Evolutionary conservation across 2,888 invertebrate genomes (phyloP).

Genomic region (Synanthedon formicaeformis): DNA sequence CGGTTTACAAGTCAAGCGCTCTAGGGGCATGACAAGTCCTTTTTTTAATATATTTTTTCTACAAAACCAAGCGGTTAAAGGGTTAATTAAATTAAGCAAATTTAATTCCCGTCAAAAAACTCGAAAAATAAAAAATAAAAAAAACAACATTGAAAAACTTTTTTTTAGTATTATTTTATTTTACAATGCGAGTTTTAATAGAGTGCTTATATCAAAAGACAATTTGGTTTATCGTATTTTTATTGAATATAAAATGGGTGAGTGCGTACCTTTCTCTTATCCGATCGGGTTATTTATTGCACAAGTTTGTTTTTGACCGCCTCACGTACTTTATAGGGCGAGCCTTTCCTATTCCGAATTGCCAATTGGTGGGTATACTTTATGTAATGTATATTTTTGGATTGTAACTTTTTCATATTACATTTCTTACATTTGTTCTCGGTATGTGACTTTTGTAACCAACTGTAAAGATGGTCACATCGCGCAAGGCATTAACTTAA

Average conservation of each 20-base stretch:
- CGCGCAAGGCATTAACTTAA: too few species aligned
- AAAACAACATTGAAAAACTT: too few species aligned
- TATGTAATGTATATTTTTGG: conserved; percentile 43
- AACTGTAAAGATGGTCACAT: too few species aligned
- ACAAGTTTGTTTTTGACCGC: conserved; percentile 68
- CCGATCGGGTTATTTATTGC: conserved; percentile 67
- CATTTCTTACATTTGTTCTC: conserved; percentile 43
- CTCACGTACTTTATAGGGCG: conserved; percentile 67
- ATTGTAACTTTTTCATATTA: conserved; percentile 54
- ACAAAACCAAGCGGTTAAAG: too few species aligned
- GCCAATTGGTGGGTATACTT: conserved; percentile 67
- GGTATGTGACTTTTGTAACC: conserved; percentile 4
- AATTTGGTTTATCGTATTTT: conserved; percentile 42
- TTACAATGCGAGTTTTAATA: background rate
- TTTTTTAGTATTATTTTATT: too few species aligned
- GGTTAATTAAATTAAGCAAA: too few species aligned
- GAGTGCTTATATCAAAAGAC: background rate
- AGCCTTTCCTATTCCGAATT: conserved; percentile 65
- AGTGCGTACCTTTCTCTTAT: conserved; percentile 62
- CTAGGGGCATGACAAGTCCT: too few species aligned
- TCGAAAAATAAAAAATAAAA: too few species aligned
- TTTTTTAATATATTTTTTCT: too few species aligned
- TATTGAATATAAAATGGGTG: conserved; percentile 66
- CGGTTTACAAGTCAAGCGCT: too few species aligned
- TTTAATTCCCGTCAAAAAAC: too few species aligned